phyloP scores from a whole-genome alignment of 2,797 vertebrate species.

The Poecilia gillii region DNA sequence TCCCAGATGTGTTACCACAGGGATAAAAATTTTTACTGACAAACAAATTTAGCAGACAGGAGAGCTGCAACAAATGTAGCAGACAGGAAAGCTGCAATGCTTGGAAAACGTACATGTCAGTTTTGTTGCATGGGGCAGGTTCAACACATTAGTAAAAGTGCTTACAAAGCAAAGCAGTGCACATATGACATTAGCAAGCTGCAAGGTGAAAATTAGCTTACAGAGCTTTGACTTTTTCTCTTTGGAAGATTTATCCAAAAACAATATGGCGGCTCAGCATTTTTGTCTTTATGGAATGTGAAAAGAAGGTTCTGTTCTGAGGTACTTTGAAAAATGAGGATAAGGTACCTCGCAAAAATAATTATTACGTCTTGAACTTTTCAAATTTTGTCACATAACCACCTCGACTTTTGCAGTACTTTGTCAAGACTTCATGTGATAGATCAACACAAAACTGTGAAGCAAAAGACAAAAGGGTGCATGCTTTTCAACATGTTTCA shows the following conservation, averaged over 20 bases:
- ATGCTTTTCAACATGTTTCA: background rate
- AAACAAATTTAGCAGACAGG: constrained; percentile 11
- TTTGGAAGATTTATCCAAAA: background rate
- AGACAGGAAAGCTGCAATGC: constrained; percentile 5
- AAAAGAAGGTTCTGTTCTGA: background rate
- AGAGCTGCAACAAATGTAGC: constrained; percentile 1
- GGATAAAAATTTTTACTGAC: background rate
- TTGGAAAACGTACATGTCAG: background rate
- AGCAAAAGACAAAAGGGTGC: background rate
- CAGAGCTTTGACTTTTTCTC: background rate
- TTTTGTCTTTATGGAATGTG: background rate
- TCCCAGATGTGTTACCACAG: background rate
- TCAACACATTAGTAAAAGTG: background rate
- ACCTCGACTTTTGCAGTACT: background rate
- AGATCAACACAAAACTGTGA: background rate
- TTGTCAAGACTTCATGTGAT: background rate
- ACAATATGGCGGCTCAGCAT: background rate
- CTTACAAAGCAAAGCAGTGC: background rate
- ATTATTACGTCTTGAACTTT: background rate
- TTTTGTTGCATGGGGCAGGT: background rate
- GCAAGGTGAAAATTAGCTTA: background rate
- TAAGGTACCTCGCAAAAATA: background rate
- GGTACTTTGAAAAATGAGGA: background rate
- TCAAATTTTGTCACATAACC: background rate
- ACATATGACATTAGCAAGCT: background rate